phyloP scores from a whole-genome alignment of 2,797 vertebrate genomes.

The Silurus lanzhouensis region DNA sequence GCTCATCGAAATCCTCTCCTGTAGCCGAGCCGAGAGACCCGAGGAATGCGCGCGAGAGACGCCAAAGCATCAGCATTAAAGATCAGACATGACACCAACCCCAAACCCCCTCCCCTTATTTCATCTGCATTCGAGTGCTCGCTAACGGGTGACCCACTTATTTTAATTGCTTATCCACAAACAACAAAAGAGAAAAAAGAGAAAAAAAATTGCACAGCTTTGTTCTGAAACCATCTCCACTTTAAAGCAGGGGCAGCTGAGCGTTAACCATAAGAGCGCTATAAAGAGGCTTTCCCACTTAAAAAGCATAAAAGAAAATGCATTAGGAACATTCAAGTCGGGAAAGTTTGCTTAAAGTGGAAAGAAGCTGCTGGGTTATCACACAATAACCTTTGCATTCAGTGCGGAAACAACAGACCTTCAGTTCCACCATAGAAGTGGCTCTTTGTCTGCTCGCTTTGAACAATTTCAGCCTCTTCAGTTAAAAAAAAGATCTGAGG shows the following conservation, averaged over 20 bases:
- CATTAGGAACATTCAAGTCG: constrained; percentile 62
- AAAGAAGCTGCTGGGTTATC: constrained; percentile 7
- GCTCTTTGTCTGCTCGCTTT: constrained; percentile 1
- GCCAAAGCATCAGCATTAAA: constrained; percentile 60
- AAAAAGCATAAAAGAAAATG: constrained; percentile 76
- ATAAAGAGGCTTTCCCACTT: constrained; percentile 72
- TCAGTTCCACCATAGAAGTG: background rate
- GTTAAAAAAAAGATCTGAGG: constrained; percentile 20
- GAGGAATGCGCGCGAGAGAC: constrained; percentile 11
- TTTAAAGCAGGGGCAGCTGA: constrained; percentile 69
- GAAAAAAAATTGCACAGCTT: constrained; percentile 71
- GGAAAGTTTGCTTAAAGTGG: constrained; percentile 48
- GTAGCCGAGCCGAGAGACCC: constrained; percentile 51
- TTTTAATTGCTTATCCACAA: constrained; percentile 80
- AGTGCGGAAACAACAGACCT: constrained; percentile 1
- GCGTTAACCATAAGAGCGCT: constrained; percentile 70
- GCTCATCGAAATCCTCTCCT: constrained; percentile 50
- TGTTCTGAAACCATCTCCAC: constrained; percentile 66
- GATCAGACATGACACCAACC: constrained; percentile 62
- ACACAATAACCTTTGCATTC: constrained; percentile 10
- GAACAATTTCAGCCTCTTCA: constrained; percentile 24
- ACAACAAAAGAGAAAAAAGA: constrained; percentile 60
- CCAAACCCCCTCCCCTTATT: constrained; percentile 46
- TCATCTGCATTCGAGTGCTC: constrained; percentile 62
- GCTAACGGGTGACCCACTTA: constrained; percentile 77